Percentiles rank a stretch among this genome's conserved stretches.
phyloP scores from a whole-genome alignment of 2,113 vertebrate species.

The Rhinopomastus cyanomelas region DNA sequence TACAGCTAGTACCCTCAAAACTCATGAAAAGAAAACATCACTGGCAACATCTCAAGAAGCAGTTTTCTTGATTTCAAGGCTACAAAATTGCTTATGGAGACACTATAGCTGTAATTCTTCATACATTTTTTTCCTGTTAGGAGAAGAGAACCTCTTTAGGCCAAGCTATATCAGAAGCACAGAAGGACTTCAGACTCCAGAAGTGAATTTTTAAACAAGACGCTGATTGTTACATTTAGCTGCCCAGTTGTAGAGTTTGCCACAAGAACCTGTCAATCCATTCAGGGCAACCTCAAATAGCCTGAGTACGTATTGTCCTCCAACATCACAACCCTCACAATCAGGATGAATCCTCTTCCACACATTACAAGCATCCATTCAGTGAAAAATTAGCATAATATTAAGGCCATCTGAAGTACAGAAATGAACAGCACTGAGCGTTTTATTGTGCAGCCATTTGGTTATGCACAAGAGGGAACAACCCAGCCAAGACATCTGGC shows the following conservation, averaged over 20 bases:
- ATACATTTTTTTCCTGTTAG: not conserved
- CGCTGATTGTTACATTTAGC: not conserved
- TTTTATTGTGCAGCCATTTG: constrained; percentile 20
- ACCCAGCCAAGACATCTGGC: constrained; percentile 38
- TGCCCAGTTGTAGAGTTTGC: not conserved
- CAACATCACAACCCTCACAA: not conserved
- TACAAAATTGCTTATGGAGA: not conserved
- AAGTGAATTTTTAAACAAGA: not conserved
- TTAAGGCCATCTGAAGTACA: constrained; percentile 41
- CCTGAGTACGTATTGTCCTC: not conserved
- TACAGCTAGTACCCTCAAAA: not conserved
- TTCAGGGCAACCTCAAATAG: not conserved
- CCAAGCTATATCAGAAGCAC: not conserved
- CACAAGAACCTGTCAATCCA: not conserved
- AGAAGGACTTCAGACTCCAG: not conserved
- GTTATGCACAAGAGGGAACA: constrained; percentile 15
- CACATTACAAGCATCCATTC: constrained; percentile 32
- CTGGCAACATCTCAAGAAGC: not conserved
- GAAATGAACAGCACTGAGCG: constrained; percentile 40
- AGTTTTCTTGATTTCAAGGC: not conserved
- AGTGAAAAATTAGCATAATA: constrained; percentile 47
- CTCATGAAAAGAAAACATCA: not conserved
- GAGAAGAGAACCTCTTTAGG: not conserved
- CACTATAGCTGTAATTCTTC: not conserved
- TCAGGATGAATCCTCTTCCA: constrained; percentile 42